phyloP scores from a whole-genome alignment of 1,140 invertebrate species.

The Hycleus cichorii region DNA sequence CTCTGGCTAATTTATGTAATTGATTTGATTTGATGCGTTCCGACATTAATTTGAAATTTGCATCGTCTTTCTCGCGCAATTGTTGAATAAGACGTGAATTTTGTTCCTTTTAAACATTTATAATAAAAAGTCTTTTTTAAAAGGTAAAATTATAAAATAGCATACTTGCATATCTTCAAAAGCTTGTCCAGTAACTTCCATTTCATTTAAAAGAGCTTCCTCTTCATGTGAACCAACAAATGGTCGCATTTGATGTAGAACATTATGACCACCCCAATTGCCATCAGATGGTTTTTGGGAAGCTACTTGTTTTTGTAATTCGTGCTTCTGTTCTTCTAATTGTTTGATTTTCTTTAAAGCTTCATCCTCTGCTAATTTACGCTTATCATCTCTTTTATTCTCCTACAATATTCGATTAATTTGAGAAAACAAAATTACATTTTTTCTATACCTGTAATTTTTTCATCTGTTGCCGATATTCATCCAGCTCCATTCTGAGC shows the following conservation, averaged over 20 bases:
- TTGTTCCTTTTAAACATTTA: conserved; percentile 59
- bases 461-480: conserved; percentile 75
- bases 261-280: conserved; percentile 43
- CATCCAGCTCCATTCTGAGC: conserved; percentile 80
- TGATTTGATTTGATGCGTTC: conserved; percentile 97
- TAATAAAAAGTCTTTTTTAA: not conserved
- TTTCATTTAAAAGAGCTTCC: conserved; percentile 94
- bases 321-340: conserved; percentile 83
- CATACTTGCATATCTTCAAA: conserved; percentile 93
- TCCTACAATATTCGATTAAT: conserved; percentile 50
- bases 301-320: conserved; percentile 73
- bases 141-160: not conserved
- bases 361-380: conserved; percentile 92
- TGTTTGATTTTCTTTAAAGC: conserved; percentile 91
- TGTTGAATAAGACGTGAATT: conserved; percentile 95
- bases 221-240: conserved; percentile 76
- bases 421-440: conserved; percentile 4
- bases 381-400: conserved; percentile 83
- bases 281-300: conserved; percentile 74
- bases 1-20: conserved; percentile 85
- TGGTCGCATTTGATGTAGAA: conserved; percentile 46
- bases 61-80: conserved; percentile 95
- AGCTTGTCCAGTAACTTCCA: conserved; percentile 98
- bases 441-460: conserved; percentile 59
- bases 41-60: conserved; percentile 99